These are phyloP conservation scores for Myathropa florea DNA, from an alignment of 2,888 invertebrate genomes.

Conservation along the genomic window DNA sequence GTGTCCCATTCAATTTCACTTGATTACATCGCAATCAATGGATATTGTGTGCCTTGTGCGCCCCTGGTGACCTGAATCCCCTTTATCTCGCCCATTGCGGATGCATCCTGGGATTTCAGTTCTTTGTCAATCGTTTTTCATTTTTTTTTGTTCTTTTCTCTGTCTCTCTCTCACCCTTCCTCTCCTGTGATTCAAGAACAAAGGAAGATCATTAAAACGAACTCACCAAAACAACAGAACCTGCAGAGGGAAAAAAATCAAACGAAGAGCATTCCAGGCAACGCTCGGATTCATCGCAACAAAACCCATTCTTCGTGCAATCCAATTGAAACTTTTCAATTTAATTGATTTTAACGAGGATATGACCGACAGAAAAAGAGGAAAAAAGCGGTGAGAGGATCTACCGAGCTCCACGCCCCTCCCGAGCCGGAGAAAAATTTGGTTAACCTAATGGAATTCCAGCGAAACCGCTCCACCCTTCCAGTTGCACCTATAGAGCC, in stretches of 20 bases:
- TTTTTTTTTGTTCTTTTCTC: not conserved
- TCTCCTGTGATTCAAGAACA: conserved; percentile 35
- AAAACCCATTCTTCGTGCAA: conserved; percentile 34
- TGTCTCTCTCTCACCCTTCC: not conserved
- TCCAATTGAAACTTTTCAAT: conserved; percentile 53
- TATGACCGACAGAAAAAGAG: conserved; percentile 4
- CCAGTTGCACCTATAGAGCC: not conserved
- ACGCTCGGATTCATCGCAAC: conserved; percentile 42
- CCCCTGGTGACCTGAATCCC: conserved; percentile 55
- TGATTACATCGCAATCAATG: conserved; percentile 70
- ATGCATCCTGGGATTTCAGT: conserved; percentile 39
- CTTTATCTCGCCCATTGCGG: conserved; percentile 16
- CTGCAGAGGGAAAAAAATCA: not conserved
- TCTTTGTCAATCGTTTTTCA: conserved; percentile 6
- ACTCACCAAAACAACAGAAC: conserved; percentile 17
- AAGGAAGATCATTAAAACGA: conserved; percentile 61
- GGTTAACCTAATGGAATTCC: conserved; percentile 54
- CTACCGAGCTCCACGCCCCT: not conserved
- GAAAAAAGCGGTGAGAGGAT: not conserved
- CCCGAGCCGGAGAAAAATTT: conserved; percentile 39
- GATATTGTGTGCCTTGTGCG: conserved; percentile 55
- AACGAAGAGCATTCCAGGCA: not conserved
- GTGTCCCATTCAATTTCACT: conserved; percentile 58
- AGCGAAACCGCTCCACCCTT: not conserved
- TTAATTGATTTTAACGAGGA: conserved; percentile 63